Evolutionary conservation across 1,140 invertebrate species (phyloP), one percentile per base, ranked within the genome.

Genomic region (Archivesica marissinica): DNA sequence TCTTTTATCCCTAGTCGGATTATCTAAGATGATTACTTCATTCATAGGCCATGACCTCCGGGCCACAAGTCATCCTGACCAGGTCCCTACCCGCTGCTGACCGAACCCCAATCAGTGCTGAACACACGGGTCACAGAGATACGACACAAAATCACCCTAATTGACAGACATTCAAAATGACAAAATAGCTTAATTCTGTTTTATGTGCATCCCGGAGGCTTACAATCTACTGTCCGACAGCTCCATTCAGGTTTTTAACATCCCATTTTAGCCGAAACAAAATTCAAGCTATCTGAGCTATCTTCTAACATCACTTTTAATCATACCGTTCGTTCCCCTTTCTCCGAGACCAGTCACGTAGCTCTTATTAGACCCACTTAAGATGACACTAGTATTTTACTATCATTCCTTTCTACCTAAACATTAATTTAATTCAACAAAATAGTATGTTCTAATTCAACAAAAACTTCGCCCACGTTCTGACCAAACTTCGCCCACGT

Each of bases 161-260:
- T 72, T 72, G 68, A 47, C 23, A 30, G 68, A 72, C 41, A 72
- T 50, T 72, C 41, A 72, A 72, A 72, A 23, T 68, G 41, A 72
- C 68, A 72, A 72, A 72, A 72, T 72, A 50, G 44, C 41, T 72
- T 33, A 72, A 72, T 72, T 72, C 41, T 41, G 41, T 30, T 47
- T 47, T 33, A 72, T 50, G 39, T 52, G 11, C 39, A 72, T 3
- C 68, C 68, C 68, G 25, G 25, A 50, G 68, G 41, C 41, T 30
- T 50, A n/a, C 50, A 44, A 72, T 72, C 39, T 72, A 72, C 68
- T 47, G 50, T 72, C 44, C 38, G 59, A 35, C 59, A 64, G 59
- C 38, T 64, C 38, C 59, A 64, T 64, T 64, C 59, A 64, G 11
- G 23, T 64, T 64, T 64, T 64, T 64, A 64, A 64, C 59, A 64